A percentile compares a stretch with the other conserved stretches of the same genome.
These are phyloP conservation scores for Scolanthus callimorphus DNA, from an alignment of 92 coral and sea anemone genomes.

Conservation along the genomic window DNA sequence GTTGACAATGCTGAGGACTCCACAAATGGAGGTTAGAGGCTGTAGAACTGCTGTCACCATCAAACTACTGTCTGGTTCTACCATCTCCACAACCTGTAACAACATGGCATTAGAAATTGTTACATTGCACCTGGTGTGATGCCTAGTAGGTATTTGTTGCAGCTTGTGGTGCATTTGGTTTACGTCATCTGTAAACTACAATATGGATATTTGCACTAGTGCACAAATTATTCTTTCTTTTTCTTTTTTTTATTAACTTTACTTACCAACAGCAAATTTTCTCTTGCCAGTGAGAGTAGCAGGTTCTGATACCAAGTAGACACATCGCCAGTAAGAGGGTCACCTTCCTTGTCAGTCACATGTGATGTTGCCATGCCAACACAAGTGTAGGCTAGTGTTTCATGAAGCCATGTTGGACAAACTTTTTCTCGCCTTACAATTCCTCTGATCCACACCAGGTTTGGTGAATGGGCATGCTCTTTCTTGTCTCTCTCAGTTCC, in stretches of 20 bases:
- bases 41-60: conserved; percentile 76
- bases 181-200: background rate
- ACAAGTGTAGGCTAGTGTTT: conserved; percentile 70
- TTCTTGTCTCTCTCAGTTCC: too few species aligned
- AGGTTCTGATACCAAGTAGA: conserved; percentile 83
- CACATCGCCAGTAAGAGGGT: too few species aligned
- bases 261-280: conserved; percentile 75
- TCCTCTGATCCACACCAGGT: conserved; percentile 79
- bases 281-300: conserved; percentile 53
- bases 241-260: background rate
- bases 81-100: conserved; percentile 74
- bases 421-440: conserved; percentile 45
- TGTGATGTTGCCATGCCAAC: conserved; percentile 44
- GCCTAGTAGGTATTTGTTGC: too few species aligned
- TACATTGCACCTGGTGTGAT: too few species aligned
- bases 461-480: conserved; percentile 2
- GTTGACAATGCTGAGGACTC: conserved; percentile 59
- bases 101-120: too few species aligned
- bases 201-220: background rate
- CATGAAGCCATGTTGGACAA: conserved; percentile 87
- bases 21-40: conserved; percentile 83
- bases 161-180: too few species aligned
- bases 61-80: conserved; percentile 56
- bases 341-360: conserved; percentile 1
- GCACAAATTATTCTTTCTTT: too few species aligned